These are phyloP conservation scores for Sclerodermus sp. DNA, from an alignment of 2,888 invertebrate species.

Conservation along the genomic window DNA sequence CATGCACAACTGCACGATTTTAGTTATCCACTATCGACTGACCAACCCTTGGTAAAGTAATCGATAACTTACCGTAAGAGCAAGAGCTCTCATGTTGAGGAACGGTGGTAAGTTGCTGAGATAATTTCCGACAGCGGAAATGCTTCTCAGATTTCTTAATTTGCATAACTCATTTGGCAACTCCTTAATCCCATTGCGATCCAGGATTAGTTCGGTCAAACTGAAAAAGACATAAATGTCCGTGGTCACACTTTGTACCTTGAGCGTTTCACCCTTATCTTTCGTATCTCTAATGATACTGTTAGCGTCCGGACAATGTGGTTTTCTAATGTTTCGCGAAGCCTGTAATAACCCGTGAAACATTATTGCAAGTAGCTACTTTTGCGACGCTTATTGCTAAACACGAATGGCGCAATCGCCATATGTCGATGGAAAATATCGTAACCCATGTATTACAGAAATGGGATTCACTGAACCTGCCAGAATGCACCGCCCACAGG, in stretches of 20 bases:
- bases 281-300: too few species aligned
- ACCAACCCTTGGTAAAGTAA: too few species aligned
- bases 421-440: neutral
- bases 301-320: too few species aligned
- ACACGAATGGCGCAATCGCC: neutral
- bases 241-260: neutral
- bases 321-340: neutral
- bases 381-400: neutral
- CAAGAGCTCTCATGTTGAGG: conserved; percentile 63
- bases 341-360: neutral
- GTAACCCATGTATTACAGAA: neutral
- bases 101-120: conserved; percentile 59
- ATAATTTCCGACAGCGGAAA: conserved; percentile 65
- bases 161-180: conserved; percentile 65
- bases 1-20: too few species aligned
- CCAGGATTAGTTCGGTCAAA: conserved; percentile 71
- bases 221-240: conserved; percentile 58
- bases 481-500: conserved; percentile 36
- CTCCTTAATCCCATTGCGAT: conserved; percentile 71
- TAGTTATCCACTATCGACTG: too few species aligned
- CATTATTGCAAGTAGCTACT: neutral
- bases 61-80: conserved; percentile 59
- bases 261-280: neutral
- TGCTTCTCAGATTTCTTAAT: conserved; percentile 64
- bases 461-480: conserved; percentile 37